Conservation (phyloP, 2,113 vertebrate species). For the Protobothrops mucrosquamatus region DNA sequence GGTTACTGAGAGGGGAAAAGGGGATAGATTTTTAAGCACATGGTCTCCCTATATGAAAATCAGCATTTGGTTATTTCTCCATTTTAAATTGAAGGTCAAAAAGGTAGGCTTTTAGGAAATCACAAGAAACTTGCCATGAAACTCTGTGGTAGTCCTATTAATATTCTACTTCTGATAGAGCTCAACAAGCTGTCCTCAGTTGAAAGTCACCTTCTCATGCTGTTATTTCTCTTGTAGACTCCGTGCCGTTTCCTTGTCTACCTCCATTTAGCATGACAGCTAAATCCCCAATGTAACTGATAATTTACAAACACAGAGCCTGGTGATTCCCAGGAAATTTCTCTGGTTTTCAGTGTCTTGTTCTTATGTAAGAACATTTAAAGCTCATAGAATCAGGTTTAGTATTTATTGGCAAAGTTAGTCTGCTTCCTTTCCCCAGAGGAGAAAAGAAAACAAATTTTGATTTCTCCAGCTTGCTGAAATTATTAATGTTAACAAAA, state of each 20-base stretch:
- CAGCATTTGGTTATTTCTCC: background rate
- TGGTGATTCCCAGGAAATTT: background rate
- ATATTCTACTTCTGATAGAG: background rate
- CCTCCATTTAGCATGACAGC: conserved; percentile 21
- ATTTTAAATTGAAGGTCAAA: conserved; percentile 25
- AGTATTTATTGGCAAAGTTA: background rate
- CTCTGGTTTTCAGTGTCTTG: background rate
- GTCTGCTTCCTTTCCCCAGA: background rate
- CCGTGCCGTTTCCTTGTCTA: background rate
- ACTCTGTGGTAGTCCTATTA: background rate
- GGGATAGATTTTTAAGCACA: conserved; percentile 28
- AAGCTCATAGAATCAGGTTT: background rate
- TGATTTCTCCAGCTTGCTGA: background rate
- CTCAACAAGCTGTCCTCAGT: background rate
- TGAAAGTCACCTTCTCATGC: conserved; percentile 13
- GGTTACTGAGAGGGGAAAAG: background rate
- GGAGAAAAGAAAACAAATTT: background rate
- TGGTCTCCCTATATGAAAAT: background rate
- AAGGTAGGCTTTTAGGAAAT: background rate
- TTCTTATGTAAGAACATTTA: background rate
- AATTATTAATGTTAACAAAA: background rate
- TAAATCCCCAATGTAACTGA: background rate
- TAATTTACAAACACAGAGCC: background rate
- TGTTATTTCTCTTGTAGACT: conserved; percentile 2
- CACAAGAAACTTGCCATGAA: background rate